Evolutionary conservation across 64 coral and sea anemone genomes (phyloP), one percentile per base, ranked within the genome.

Genomic region (Platygyra sinensis): DNA sequence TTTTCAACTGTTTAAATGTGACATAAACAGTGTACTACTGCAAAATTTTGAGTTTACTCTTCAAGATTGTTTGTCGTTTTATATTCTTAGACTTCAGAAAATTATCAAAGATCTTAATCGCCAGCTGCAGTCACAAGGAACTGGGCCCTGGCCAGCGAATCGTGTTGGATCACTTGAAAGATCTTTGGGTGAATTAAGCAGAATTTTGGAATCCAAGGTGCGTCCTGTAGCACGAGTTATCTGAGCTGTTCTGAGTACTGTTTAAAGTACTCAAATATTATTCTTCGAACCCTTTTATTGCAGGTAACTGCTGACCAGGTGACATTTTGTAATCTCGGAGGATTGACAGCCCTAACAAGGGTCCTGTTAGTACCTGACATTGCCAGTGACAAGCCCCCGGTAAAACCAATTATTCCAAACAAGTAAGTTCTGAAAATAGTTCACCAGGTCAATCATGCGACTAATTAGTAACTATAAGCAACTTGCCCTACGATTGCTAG

Each of bases 101-200:
- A 95, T 99, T 46, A 85, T 93, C n/a, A 99, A 99, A 72, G 97
- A 99, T 67, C 52, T 99, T 17, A 95, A 99, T 71, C 79, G 97
- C 69, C 90, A 99, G 32, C 59, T 99, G 54, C 94, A 99, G 65
- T 89, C 87, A 10, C 97, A 95, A 75, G 91, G 91, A 2, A 75
- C 97, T n/a, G 97, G 97, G 52, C 97, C 97, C 1, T 99, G 97
- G 97, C 81, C 94, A 18, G 86, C 97, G 0, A 99, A 89, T 71
- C 91, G 94, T 30, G 97, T 99, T 27, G 88, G 91, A 24, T 91
- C 94, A 18, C 72, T 99, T 6, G 97, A 99, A 30, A 77, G 94
- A 31, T 99, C 96, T 3, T 76, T 94, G 12, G 96, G 96, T 50
- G 96, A 98, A 57, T 79, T 98, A 1, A 87, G 75, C 55, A 92